Evolutionary conservation across 2,797 vertebrate species (phyloP).

Genomic region (Apogon talboti): DNA sequence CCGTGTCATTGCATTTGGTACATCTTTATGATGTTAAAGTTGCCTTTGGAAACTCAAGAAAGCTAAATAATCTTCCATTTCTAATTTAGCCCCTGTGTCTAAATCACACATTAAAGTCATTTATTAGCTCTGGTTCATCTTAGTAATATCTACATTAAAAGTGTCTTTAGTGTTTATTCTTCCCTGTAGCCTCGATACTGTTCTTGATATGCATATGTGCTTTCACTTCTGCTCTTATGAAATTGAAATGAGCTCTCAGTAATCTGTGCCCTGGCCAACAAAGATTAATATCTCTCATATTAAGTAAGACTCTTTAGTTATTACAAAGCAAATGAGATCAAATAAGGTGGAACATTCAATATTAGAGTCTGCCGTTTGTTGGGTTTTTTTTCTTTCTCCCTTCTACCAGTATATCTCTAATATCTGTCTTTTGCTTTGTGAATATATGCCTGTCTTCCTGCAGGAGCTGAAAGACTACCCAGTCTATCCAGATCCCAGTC

Average conservation of each 20-base stretch:
- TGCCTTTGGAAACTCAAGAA: background rate
- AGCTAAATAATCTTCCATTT: background rate
- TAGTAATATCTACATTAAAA: background rate
- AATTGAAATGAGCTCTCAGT: conserved; percentile 9
- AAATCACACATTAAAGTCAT: background rate
- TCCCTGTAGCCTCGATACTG: background rate
- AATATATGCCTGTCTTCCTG: conserved; percentile 20
- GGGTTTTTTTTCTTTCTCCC: background rate
- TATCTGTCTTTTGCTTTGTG: conserved; percentile 2
- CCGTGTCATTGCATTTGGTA: background rate
- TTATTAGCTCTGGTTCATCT: background rate
- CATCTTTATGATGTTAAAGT: background rate
- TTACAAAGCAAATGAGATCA: conserved; percentile 13
- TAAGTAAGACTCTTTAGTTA: conserved; percentile 9
- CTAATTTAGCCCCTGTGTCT: background rate
- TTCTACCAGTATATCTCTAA: background rate
- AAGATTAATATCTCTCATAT: conserved; percentile 40
- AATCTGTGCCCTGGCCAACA: background rate
- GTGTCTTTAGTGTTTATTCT: background rate
- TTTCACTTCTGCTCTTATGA: conserved; percentile 22
- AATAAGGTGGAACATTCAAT: background rate
- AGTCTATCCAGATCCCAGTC: conserved; percentile 94
- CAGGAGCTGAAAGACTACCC: conserved; percentile 94
- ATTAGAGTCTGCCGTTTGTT: background rate
- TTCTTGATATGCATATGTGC: conserved; percentile 5